phyloP scores from a whole-genome alignment of 2,797 vertebrate genomes.

The Pteropus rufus region DNA sequence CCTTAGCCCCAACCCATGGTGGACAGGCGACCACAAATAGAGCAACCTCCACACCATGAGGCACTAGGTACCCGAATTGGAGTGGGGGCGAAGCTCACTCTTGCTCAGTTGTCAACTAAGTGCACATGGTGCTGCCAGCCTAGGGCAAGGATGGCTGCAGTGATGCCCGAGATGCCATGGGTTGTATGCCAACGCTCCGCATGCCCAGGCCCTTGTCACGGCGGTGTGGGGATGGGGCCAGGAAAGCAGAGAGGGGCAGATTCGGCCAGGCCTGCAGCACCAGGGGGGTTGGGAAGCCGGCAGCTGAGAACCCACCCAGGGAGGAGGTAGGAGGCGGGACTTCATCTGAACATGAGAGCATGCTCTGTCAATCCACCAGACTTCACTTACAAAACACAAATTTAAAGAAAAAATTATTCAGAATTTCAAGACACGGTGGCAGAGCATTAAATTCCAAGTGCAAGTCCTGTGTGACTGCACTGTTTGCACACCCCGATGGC shows the following conservation, averaged over 20 bases:
- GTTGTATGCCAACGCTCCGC: fast-evolving
- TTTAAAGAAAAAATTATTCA: not conserved
- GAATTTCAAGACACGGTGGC: not conserved
- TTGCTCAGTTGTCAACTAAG: fast-evolving
- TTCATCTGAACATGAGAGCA: not conserved
- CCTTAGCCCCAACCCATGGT: not conserved
- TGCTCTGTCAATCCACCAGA: not conserved
- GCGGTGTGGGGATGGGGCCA: too few species aligned
- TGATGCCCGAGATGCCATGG: fast-evolving
- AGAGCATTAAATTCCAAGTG: not conserved
- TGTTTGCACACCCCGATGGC: fast-evolving
- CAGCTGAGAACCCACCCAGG: not conserved
- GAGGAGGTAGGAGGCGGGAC: too few species aligned
- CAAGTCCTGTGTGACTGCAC: not conserved
- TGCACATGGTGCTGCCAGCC: not conserved
- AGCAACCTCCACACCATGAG: too few species aligned
- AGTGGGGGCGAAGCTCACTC: not conserved
- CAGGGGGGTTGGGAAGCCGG: not conserved
- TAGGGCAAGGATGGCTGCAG: fast-evolving
- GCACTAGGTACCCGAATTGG: too few species aligned
- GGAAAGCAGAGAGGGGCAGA: not conserved
- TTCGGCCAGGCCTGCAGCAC: not conserved
- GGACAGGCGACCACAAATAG: not conserved
- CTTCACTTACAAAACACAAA: not conserved
- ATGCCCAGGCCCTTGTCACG: not conserved